Conservation (phyloP, 1,140 invertebrate species). For the Plutomurus gul region DNA sequence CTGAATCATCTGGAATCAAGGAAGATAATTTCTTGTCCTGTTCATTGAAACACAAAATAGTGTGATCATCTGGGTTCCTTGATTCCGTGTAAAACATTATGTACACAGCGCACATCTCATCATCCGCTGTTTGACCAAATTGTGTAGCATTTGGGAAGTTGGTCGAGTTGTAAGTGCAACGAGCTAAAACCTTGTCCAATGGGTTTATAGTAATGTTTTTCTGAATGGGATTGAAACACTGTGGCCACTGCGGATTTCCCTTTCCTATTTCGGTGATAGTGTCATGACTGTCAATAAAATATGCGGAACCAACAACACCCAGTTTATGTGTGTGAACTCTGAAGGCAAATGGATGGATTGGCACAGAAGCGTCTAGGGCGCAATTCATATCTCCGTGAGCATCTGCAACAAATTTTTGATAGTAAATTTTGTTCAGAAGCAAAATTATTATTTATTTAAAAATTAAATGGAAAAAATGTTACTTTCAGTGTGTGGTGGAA, state of each 20-base stretch:
- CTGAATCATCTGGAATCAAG: slow-evolving; percentile 57
- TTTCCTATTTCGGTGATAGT: slow-evolving; percentile 41
- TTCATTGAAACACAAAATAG: slow-evolving; percentile 41
- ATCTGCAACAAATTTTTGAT: slow-evolving; percentile 52
- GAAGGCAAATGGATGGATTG: slow-evolving; percentile 65
- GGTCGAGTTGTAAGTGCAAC: slow-evolving; percentile 59
- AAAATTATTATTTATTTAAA: too few relatives aligned
- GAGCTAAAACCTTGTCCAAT: slow-evolving; percentile 56
- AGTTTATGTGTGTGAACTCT: slow-evolving; percentile 65
- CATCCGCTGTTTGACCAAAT: slow-evolving; percentile 62
- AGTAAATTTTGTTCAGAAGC: too few relatives aligned
- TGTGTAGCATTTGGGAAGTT: slow-evolving; percentile 50
- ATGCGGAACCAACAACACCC: slow-evolving; percentile 62
- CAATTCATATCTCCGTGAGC: slow-evolving; percentile 59
- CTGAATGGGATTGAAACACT: slow-evolving; percentile 59
- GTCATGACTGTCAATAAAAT: slow-evolving; percentile 53
- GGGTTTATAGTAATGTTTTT: slow-evolving; percentile 54
- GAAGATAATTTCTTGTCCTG: not conserved
- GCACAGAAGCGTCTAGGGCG: slow-evolving; percentile 13
- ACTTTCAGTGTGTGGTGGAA: slow-evolving; percentile 58
- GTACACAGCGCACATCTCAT: slow-evolving; percentile 76
- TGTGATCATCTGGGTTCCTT: slow-evolving; percentile 47
- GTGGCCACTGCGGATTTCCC: slow-evolving; percentile 61
- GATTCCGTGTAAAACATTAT: slow-evolving; percentile 47
- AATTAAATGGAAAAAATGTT: slow-evolving; percentile 45